Conservation (phyloP, 1,140 invertebrate genomes). For the Antheraea mylitta region DNA sequence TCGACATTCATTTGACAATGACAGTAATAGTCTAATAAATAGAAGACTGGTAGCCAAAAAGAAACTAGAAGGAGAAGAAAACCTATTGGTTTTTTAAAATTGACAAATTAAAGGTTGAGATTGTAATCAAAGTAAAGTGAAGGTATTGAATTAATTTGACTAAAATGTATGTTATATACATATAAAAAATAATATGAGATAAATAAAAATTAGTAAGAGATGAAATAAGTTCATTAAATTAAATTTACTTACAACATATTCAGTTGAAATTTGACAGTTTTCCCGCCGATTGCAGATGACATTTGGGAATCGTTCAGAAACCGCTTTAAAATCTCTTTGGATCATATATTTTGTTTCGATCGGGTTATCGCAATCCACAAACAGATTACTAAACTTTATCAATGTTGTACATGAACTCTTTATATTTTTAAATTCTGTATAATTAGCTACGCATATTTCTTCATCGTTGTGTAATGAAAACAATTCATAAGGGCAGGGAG, state of each 20-base stretch:
- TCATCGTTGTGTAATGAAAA: slow-evolving; percentile 29
- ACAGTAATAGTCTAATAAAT: no score
- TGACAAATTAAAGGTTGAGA: no score
- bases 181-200: not conserved
- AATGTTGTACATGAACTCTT: slow-evolving; percentile 23
- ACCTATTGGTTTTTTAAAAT: no score
- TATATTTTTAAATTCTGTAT: slow-evolving; percentile 29
- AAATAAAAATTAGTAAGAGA: not conserved
- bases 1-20: no score
- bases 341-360: slow-evolving; percentile 43
- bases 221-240: slow-evolving; percentile 20
- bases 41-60: no score
- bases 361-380: slow-evolving; percentile 36
- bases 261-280: slow-evolving; percentile 37
- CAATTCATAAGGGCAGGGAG: slow-evolving; percentile 44
- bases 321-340: slow-evolving; percentile 25
- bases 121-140: no score
- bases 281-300: slow-evolving; percentile 42
- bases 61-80: no score
- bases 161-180: no score
- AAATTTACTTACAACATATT: slow-evolving; percentile 21
- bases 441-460: slow-evolving; percentile 32
- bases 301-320: slow-evolving; percentile 19
- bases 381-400: slow-evolving; percentile 33
- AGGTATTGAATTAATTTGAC: no score